Percentiles rank a stretch among this genome's conserved stretches.
Conservation (phyloP, 2,113 vertebrate species). For the Speoplatyrhinus poulsoni region DNA sequence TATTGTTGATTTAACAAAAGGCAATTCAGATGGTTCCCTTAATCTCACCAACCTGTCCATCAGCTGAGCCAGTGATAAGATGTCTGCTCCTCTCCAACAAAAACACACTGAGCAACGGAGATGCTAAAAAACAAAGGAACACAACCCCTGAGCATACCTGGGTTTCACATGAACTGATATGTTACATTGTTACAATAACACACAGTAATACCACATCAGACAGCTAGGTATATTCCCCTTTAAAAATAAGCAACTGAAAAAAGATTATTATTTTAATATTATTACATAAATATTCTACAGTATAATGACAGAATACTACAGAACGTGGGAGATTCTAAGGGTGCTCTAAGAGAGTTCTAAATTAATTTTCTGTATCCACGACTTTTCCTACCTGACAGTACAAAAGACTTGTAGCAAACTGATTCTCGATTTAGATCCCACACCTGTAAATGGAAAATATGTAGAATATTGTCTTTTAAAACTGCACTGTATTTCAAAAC, state of each 20-base stretch:
- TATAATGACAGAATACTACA: background rate
- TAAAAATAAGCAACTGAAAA: background rate
- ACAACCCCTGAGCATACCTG: background rate
- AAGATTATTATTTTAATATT: background rate
- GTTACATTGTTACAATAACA: background rate
- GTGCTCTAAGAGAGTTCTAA: background rate
- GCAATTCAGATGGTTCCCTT: background rate
- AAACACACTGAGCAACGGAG: slow-evolving; percentile 79
- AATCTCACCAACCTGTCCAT: slow-evolving; percentile 81
- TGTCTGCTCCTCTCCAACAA: slow-evolving; percentile 75
- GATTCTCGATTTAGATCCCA: slow-evolving; percentile 78
- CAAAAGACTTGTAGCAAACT: slow-evolving; percentile 79
- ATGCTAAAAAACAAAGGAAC: slow-evolving; percentile 60
- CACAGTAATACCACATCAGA: background rate
- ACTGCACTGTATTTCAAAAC: too few relatives aligned
- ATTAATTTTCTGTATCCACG: background rate
- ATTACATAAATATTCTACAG: background rate
- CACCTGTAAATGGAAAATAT: slow-evolving; percentile 70
- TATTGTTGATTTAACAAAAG: background rate
- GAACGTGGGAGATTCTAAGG: too few relatives aligned
- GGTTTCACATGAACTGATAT: background rate
- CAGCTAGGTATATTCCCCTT: background rate
- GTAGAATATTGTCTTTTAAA: background rate
- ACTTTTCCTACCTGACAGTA: slow-evolving; percentile 80
- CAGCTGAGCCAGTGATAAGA: slow-evolving; percentile 79